A percentile compares a stretch with the other conserved stretches of the same genome.
phyloP scores from a whole-genome alignment of 2,888 invertebrate genomes.

The Caenorhabditis imperialis region DNA sequence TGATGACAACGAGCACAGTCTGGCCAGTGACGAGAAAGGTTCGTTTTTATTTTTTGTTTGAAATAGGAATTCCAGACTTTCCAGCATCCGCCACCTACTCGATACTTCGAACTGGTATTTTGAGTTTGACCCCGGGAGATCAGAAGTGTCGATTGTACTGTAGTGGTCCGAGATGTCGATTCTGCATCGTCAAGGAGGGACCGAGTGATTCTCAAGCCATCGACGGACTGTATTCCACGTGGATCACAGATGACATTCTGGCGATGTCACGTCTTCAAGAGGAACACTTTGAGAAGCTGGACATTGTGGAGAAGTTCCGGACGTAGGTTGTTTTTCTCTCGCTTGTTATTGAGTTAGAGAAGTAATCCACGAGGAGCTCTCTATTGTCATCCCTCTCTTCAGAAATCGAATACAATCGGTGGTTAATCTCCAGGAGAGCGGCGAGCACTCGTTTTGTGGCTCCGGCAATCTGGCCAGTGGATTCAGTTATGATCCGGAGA shows the following conservation, averaged over 20 bases:
- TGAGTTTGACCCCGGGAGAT: constrained; percentile 63
- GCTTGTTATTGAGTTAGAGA: neutral
- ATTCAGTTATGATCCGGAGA: constrained; percentile 88
- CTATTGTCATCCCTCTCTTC: constrained; percentile 65
- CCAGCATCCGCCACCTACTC: constrained; percentile 66
- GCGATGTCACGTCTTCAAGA: constrained; percentile 91
- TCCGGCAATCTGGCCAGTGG: constrained; percentile 83
- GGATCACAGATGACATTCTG: constrained; percentile 90
- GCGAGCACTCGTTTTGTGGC: constrained; percentile 91
- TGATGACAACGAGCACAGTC: constrained; percentile 9
- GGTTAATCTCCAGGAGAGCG: constrained; percentile 88
- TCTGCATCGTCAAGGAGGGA: constrained; percentile 81
- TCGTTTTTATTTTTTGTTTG: neutral
- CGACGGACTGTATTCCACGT: constrained; percentile 88
- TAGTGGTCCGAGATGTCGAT: constrained; percentile 88
- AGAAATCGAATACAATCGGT: constrained; percentile 88
- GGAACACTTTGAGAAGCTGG: constrained; percentile 84
- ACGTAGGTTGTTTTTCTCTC: constrained; percentile 78
- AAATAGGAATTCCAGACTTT: constrained; percentile 24
- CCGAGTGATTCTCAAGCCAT: constrained; percentile 83
- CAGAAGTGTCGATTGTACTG: constrained; percentile 83
- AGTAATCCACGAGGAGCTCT: neutral
- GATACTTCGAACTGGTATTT: constrained; percentile 57
- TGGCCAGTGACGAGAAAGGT: constrained; percentile 37
- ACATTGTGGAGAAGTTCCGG: constrained; percentile 87